Evolutionary conservation across 2,888 invertebrate genomes (phyloP), one percentile per base, ranked within the genome.

Genomic region (Cephus runcator): DNA sequence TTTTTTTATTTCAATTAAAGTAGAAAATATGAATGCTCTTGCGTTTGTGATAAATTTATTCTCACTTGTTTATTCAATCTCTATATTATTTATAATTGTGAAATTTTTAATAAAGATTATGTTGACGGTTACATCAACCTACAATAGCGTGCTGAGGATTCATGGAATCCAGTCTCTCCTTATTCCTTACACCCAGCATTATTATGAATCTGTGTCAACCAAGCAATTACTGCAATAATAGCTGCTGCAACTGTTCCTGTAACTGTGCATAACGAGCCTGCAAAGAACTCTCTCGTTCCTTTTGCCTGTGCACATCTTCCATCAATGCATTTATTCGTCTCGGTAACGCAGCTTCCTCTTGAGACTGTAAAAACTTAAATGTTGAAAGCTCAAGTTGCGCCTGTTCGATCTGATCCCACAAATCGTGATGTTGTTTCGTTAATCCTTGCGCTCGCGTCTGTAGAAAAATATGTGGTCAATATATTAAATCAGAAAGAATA

Each of bases 251-350:
- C 85, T 95, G 94, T 4, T 94, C 93, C 83, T 95, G 95, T 0
- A 98, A 93, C 81, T 96, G 95, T 1, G 95, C 94, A 90, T 96
- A 99, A 85, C 95, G 94, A 81, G 94, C 94, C 92, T 99, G 99
- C 75, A 99, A 92, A 79, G 94, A 94, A 85, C 95, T 96, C 91
- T 99, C 99, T 78, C 99, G 93, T 82, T 98, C 97, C 86, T 96
- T 97, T 92, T 99, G 98, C 77, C 98, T 93, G 80, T 95, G 96
- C 1, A 98, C 98, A 90, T 99, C 98, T 89, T 98, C 98, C 77
- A 96, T 96, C 81, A 98, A 92, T 1, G 96, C 97, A 93, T 97
- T 97, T 88, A 98, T 94, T 88, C 99, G 94, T 82, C 97, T 95
- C 1, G 98, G 98, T 87, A 99, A 95, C 34, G 98, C 99, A 33